phyloP scores from a whole-genome alignment of 2,797 vertebrate species.

The Tachyglossus aculeatus region DNA sequence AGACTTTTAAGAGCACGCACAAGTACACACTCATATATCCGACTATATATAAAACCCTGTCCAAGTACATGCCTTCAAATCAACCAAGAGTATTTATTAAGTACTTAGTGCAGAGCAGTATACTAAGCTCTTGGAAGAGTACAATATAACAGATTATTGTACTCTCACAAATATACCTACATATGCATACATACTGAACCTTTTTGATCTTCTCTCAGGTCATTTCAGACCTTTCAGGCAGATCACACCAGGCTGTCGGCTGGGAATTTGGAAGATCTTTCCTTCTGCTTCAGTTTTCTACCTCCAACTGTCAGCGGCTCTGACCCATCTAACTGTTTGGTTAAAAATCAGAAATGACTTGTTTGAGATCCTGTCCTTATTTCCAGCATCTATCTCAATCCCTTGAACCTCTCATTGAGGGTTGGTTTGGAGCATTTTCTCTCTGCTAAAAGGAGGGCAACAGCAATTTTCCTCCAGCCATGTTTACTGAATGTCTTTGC shows the following conservation, averaged over 20 bases:
- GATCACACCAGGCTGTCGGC: slow-evolving; percentile 28
- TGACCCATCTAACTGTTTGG: slow-evolving; percentile 38
- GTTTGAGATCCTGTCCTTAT: slow-evolving; percentile 25
- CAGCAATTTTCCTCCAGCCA: slow-evolving; percentile 42
- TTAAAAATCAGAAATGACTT: slow-evolving; percentile 38
- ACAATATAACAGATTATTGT: too few relatives aligned
- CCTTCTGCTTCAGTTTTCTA: slow-evolving; percentile 48
- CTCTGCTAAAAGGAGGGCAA: slow-evolving; percentile 19
- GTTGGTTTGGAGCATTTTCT: slow-evolving; percentile 2
- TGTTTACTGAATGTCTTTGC: slow-evolving; percentile 44
- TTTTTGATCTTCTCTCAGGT: background rate
- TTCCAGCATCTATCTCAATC: background rate
- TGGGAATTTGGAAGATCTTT: slow-evolving; percentile 27
- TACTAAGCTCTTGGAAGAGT: too few relatives aligned
- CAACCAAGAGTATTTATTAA: too few relatives aligned
- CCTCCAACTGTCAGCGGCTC: slow-evolving; percentile 47
- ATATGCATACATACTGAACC: background rate
- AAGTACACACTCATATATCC: too few relatives aligned
- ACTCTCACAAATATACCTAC: background rate
- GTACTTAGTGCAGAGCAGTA: too few relatives aligned
- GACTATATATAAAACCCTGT: too few relatives aligned
- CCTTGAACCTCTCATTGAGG: background rate
- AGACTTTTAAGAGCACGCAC: too few relatives aligned
- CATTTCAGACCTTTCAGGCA: slow-evolving; percentile 13
- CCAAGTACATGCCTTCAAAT: too few relatives aligned